Percentiles rank a stretch among this genome's conserved stretches.
Conservation (phyloP, 2,888 invertebrate species). For the Leucophora obtusa region DNA sequence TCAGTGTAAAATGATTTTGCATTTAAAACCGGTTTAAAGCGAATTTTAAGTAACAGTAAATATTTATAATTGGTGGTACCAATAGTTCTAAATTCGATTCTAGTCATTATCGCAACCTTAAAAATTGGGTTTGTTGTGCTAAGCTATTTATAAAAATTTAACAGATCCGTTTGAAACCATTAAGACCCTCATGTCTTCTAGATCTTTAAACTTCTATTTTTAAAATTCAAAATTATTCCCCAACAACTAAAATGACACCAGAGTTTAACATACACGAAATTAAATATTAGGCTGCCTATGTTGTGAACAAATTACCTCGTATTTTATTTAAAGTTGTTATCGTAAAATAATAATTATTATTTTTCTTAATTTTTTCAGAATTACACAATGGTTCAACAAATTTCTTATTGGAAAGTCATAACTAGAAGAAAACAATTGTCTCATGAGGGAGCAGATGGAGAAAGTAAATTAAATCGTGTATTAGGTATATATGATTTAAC, state of each 20-base stretch:
- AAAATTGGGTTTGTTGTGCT: too few relatives aligned
- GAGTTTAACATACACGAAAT: constrained; percentile 13
- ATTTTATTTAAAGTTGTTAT: not conserved
- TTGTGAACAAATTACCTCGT: not conserved
- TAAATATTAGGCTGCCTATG: not conserved
- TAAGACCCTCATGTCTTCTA: not conserved
- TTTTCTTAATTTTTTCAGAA: not conserved
- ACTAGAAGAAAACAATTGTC: constrained; percentile 75
- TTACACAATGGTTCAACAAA: constrained; percentile 69
- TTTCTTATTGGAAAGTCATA: constrained; percentile 76
- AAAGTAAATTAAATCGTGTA: constrained; percentile 75
- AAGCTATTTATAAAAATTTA: not conserved
- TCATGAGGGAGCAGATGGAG: constrained; percentile 69
- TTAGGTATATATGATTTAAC: constrained; percentile 83
- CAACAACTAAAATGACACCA: constrained; percentile 1
- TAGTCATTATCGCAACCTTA: too few relatives aligned
- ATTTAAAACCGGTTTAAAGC: not conserved
- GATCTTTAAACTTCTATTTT: not conserved
- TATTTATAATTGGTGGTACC: too few relatives aligned
- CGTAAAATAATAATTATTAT: not conserved
- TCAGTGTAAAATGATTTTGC: not conserved
- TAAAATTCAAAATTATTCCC: not conserved
- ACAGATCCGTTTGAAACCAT: too few relatives aligned
- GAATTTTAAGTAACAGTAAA: not conserved
- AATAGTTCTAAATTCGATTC: too few relatives aligned